Evolutionary conservation across 2,797 vertebrate species (phyloP), one percentile per base, ranked within the genome.

Genomic region (Anguilla anguilla): DNA sequence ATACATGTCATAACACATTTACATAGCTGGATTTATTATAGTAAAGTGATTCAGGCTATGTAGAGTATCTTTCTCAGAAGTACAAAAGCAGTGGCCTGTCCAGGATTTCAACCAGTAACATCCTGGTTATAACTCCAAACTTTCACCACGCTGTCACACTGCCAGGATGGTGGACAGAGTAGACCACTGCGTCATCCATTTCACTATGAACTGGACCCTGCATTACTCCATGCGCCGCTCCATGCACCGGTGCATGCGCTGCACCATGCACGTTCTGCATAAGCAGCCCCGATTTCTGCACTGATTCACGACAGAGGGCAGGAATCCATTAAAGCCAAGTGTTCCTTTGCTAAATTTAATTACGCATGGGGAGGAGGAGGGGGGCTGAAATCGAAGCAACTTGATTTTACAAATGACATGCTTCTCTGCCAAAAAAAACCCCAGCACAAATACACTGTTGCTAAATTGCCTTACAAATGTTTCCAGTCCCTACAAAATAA

Each of bases 261-360:
- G 22, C 81, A 19, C 43, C 51, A 81, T 19, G 17, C 77, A 81
- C 46, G 43, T 17, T 46, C 53, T 55, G 43, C 28, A 28, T 10
- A 72, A 72, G 79, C 79, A 9, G 10, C 49, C 17, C 43, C 22
- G 79, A 82, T 72, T 72, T 35, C 28, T 72, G 69, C 28, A 31
- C 22, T 53, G 53, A 11, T 83, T 43, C 43, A 55, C 22, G 1
- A 31, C 49, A 13, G 46, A 83, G 19, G n/a, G 35, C 74, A 79
- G 35, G 82, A 67, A 43, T 53, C 61, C 74, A 79, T 79, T 79
- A 79, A 57, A 85, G 84, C 57, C 61, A 85, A 43, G 57, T 35
- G 51, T 83, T 55, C 25, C 81, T 83, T 83, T 28, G 49, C 49
- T 28, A 55, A 83, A 83, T 79, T 19, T 22, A 79, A 79, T 79